These are phyloP conservation scores for Campylomormyrus numenius DNA, from an alignment of 2,113 vertebrate species.

Conservation along the genomic window DNA sequence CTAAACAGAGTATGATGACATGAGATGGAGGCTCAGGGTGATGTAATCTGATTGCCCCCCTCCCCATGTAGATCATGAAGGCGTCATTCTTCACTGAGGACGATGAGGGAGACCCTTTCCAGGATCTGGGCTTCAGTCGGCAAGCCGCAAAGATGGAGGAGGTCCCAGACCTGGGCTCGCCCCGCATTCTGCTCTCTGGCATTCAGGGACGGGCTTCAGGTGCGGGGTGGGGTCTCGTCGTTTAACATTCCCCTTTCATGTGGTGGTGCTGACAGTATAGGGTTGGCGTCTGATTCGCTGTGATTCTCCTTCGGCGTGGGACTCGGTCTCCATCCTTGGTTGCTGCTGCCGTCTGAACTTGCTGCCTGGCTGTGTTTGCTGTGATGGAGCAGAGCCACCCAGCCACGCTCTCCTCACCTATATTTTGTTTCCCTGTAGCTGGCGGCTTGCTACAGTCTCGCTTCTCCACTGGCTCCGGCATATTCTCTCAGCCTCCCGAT, in stretches of 20 bases:
- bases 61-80: constrained; percentile 80
- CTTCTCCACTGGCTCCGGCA: constrained; percentile 47
- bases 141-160: constrained; percentile 48
- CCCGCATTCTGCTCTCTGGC: constrained; percentile 59
- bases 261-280: background rate
- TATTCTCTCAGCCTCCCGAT: constrained; percentile 49
- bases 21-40: background rate
- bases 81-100: constrained; percentile 85
- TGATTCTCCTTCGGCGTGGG: background rate
- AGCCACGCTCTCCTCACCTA: background rate
- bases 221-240: constrained; percentile 35
- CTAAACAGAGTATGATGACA: background rate
- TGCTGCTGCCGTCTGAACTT: background rate
- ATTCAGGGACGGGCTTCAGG: constrained; percentile 60
- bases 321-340: background rate
- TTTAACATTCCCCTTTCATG: background rate
- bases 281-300: background rate
- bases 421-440: constrained; percentile 40
- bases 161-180: constrained; percentile 65
- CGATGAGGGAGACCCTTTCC: constrained; percentile 69
- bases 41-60: background rate
- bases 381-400: background rate
- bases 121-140: constrained; percentile 46
- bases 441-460: constrained; percentile 75
- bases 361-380: background rate